Evolutionary conservation across 2,797 vertebrate genomes (phyloP).

Genomic region (Coluber constrictor): DNA sequence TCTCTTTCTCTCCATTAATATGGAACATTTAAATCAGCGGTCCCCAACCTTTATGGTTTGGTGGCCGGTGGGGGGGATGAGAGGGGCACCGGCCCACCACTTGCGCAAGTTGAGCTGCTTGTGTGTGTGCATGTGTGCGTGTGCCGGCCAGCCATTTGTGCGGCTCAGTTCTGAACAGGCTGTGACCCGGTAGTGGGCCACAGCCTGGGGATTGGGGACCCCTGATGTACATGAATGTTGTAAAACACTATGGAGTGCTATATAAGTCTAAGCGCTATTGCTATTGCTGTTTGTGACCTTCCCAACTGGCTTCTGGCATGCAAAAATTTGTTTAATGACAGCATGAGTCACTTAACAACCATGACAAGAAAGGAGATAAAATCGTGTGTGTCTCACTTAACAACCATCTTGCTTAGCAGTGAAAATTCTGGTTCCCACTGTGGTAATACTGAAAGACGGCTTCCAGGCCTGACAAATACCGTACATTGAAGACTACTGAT

Average conservation of each 20-base stretch:
- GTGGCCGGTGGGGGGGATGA: too few species aligned
- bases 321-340: background rate
- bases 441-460: background rate
- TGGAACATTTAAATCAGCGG: background rate
- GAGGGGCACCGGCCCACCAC: too few species aligned
- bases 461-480: too few species aligned
- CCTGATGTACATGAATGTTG: background rate
- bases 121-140: accelerated
- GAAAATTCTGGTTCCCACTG: background rate
- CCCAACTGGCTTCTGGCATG: background rate
- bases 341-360: background rate
- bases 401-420: background rate
- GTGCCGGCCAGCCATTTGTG: too few species aligned
- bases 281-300: background rate
- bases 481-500: background rate
- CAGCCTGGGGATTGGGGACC: too few species aligned
- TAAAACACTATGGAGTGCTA: background rate
- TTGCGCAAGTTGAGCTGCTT: too few species aligned
- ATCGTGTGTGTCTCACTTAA: background rate
- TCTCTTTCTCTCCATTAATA: background rate
- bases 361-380: background rate
- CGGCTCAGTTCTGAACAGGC: too few species aligned
- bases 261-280: background rate
- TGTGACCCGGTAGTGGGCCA: too few species aligned
- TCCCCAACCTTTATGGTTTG: too few species aligned